Base-by-base conservation (phyloP, 2,113 vertebrate species). In the Scopus umbretta region DNA sequence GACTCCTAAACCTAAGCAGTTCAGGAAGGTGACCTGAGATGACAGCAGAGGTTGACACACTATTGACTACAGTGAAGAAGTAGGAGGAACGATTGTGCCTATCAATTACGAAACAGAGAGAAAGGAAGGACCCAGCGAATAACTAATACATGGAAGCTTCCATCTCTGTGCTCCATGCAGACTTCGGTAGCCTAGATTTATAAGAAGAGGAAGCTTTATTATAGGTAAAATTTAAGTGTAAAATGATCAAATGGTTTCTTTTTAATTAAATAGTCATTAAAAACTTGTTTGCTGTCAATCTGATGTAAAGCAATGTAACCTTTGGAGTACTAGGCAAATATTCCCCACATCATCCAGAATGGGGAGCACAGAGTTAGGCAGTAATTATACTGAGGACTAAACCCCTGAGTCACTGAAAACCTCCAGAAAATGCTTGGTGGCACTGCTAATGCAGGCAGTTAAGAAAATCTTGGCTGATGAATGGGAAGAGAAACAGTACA, bases 61-160 rank as follows among this genome's bases (percentile, higher is more conserved):
- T 88, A 94, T 93, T 96, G 97, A 97, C 92, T 97, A 66, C 92
- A 91, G 90, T 95, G 94, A 95, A 95, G 92, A 90, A 96, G 94
- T 78, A 88, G 89, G 88, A 96, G 94, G 93, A 95, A 95, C 11
- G 10, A 92, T 92, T 88, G 80, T 93, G 80, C 93, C 93, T 94
- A 94, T 93, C 84, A 95, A 92, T 96, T 95, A 94, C 93, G 91
- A 80, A 92, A 89, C 52, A 95, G 96, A 92, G 74, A 91, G 89
- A 97, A 97, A 92, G 63, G 79, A 95, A 96, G 80, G 80, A 96
- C 88, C 72, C 61, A 81, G 72, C 2, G 67, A 92, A 94, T 93
- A 94, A 86, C 86, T 95, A 91, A 94, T 80, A 76, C 40, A 83
- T 89, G 89, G 94, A 92, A 92, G 68, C 80, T 68, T 94, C 83